Conservation (phyloP, 2,888 invertebrate species). For the Sinodicranocentrus sp. region DNA sequence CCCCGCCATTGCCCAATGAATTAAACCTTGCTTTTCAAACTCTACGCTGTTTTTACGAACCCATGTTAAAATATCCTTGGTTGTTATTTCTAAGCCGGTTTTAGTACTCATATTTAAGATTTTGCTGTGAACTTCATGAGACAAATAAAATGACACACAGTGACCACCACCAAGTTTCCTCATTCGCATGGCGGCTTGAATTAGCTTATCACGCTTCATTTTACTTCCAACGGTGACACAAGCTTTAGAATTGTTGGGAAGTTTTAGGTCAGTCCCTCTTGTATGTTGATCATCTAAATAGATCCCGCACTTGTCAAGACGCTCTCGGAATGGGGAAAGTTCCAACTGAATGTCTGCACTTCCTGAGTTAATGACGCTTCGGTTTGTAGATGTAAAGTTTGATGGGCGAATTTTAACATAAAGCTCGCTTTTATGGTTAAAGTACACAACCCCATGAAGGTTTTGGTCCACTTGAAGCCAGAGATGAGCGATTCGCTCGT, state of each 20-base stretch:
- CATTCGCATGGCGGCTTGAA: slow-evolving; percentile 74
- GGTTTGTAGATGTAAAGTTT: no score
- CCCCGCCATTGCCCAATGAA: slow-evolving; percentile 70
- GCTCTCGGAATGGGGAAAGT: slow-evolving; percentile 53
- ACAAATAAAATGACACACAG: slow-evolving; percentile 66
- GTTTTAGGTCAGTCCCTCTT: slow-evolving; percentile 70
- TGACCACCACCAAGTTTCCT: slow-evolving; percentile 68
- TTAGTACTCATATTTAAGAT: background rate
- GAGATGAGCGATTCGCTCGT: slow-evolving; percentile 70
- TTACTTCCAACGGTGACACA: slow-evolving; percentile 67
- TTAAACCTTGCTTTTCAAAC: slow-evolving; percentile 58
- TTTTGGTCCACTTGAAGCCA: slow-evolving; percentile 65
- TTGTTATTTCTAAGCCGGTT: background rate
- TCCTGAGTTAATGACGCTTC: no score
- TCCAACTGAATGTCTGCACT: slow-evolving; percentile 39
- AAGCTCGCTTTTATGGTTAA: slow-evolving; percentile 16
- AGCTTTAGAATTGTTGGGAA: slow-evolving; percentile 46
- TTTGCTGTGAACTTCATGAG: slow-evolving; percentile 52
- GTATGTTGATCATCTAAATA: slow-evolving; percentile 73
- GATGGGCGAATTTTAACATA: slow-evolving; percentile 7
- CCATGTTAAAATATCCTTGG: slow-evolving; percentile 64
- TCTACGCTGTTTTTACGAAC: slow-evolving; percentile 49
- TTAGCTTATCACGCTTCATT: slow-evolving; percentile 68
- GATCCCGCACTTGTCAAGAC: slow-evolving; percentile 59
- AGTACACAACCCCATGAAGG: slow-evolving; percentile 54